Base-by-base conservation (phyloP, 2,113 vertebrate genomes). In the Lasiurus cinereus region DNA sequence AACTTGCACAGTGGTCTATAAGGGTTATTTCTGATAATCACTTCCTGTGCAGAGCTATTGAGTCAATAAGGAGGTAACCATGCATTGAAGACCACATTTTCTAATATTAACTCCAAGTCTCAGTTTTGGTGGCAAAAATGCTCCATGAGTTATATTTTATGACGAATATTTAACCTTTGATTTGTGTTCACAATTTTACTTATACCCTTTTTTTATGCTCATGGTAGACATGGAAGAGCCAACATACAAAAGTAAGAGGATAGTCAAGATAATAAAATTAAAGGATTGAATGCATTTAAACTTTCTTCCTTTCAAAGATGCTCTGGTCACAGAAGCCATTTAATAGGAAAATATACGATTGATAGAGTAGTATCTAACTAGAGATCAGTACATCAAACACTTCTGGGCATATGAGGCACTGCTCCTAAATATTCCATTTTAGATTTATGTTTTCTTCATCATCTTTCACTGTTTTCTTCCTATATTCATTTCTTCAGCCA, bases 141-240 rank as follows among this genome's bases (percentile, higher is more conserved):
- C 46, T 66, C 91, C 5, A 13, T 33, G 5, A 0, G 19, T 72
- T 78, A 56, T 0, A 39, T 52, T 74, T 85, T 54, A 31, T 56
- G 67, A 90, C 22, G 3, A 64, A 54, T 54, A 4, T 9, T 64
- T 91, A 62, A 79, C 21, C 11, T 90, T 59, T 91, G 31, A 21
- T 92, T 89, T 70, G 21, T 15, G 62, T 83, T 90, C 73, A 87
- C 27, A 46, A 64, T 83, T 93, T 83, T 46, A 88, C 90, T 83
- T 54, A 80, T 52, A 67, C 6, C 19, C 74, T 92, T 67, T 52
- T 52, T 52, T 73, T 88, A 66, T 74, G 86, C 85, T 27, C 62
- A 73, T 73, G 21, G 24, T 83, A 85, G 87, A 80, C 77, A 11
- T 15, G 1, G 39, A 66, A 12, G 50, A 83, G 59, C 12, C 54